Evolutionary conservation across 2,888 invertebrate genomes (phyloP), one percentile per base, ranked within the genome.

Genomic region (Caenorhabditis imperialis): DNA sequence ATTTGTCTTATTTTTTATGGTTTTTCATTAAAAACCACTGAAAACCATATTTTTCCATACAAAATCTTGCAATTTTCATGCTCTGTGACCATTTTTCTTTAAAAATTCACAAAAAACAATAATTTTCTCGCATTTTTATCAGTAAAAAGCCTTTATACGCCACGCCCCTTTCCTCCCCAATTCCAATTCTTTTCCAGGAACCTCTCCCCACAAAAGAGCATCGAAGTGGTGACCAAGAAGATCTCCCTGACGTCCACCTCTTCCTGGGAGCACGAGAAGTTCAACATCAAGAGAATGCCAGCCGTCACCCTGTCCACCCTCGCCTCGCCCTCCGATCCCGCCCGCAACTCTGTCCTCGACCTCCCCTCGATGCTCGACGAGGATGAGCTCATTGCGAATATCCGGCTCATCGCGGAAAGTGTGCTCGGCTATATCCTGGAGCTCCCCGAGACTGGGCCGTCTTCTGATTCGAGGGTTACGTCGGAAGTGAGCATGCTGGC

Each of bases 211-310:
- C 65, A 73, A 40, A 67, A 75, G 50, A 67, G 54, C 8, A 67
- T 85, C 33, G 75, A 84, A 22, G 25, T 88, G 22, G 79, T 85
- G 23, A 96, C 97, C 87, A 97, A 97, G 90, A 98, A 98, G 91
- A 98, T 99, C 83, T 96, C 96, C 90, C 90, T 98, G 60, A 95
- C 95, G 1, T 55, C 74, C 8, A 72, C 53, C 1, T 62, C 57
- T 27, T 51, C 74, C 4, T 99, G 98, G 98, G 96, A 97, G 87
- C 98, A 99, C 88, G 98, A 99, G 53, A 72, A 78, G 75, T 98
- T 94, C 90, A 96, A 95, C 88, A 94, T 98, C 82, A 92, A 94
- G 78, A 91, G 96, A 77, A 91, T 96, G 85, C 93, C 95, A 0
- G 96, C 96, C 0, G 94, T 96, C 88, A 97, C 97, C 0, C 85